phyloP scores from a whole-genome alignment of 2,113 vertebrate species.

The Charadrius vociferus region DNA sequence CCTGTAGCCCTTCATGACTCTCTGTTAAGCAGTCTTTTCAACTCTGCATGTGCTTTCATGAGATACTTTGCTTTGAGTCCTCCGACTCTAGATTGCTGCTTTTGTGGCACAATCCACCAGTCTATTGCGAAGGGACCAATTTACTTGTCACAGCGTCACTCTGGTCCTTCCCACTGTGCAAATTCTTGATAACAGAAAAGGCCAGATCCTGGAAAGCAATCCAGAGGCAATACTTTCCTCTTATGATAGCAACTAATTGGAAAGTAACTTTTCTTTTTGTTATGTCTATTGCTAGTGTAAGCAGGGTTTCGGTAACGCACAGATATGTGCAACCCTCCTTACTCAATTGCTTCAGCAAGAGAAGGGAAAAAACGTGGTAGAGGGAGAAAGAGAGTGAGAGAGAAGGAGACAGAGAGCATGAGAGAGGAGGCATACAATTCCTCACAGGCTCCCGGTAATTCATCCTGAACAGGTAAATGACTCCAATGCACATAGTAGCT shows the following conservation, averaged over 20 bases:
- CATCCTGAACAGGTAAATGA: neutral
- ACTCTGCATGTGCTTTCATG: neutral
- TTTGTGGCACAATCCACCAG: neutral
- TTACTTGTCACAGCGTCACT: neutral
- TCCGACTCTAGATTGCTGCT: neutral
- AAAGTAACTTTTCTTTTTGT: neutral
- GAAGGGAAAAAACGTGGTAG: neutral
- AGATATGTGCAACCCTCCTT: neutral
- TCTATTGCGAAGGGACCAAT: neutral
- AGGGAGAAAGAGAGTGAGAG: neutral
- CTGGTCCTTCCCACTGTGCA: neutral
- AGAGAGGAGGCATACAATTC: neutral
- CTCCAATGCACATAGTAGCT: neutral
- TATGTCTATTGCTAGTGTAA: neutral
- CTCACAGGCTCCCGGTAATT: neutral
- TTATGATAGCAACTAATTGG: neutral
- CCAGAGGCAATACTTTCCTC: neutral
- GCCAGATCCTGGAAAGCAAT: neutral
- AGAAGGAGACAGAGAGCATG: neutral
- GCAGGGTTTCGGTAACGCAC: neutral
- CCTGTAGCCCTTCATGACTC: neutral
- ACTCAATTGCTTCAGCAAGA: neutral
- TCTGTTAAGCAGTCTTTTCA: neutral
- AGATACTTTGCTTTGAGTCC: neutral
- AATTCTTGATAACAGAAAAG: neutral